phyloP scores from a whole-genome alignment of 2,888 invertebrate genomes.

The Tolmerus cingulatus region DNA sequence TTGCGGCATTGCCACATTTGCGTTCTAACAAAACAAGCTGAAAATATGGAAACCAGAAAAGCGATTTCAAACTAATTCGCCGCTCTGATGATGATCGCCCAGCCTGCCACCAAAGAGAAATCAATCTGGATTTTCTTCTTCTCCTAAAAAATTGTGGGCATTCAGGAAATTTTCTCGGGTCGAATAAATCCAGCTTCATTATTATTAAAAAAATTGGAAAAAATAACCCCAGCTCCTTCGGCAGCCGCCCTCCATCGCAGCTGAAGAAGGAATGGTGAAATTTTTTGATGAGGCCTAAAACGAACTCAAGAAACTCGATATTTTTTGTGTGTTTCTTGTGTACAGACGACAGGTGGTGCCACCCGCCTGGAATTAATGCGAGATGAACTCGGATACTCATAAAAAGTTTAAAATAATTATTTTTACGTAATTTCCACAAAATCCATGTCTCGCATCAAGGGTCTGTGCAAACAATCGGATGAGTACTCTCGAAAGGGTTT shows the following conservation, averaged over 20 bases:
- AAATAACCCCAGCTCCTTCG: background rate
- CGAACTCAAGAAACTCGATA: background rate
- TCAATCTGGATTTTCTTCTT: background rate
- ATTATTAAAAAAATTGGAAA: background rate
- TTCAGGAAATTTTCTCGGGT: background rate
- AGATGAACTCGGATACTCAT: background rate
- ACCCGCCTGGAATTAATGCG: background rate
- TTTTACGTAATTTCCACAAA: background rate
- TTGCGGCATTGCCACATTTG: background rate
- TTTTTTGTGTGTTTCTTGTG: background rate
- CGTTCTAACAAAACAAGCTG: background rate
- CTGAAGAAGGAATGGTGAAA: background rate
- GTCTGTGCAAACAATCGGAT: no score
- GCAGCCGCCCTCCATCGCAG: background rate
- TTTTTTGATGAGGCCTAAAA: background rate
- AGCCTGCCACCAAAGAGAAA: background rate
- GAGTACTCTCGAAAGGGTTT: no score
- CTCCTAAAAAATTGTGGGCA: background rate
- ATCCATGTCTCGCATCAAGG: background rate
- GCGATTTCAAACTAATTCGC: background rate
- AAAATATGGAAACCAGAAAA: background rate
- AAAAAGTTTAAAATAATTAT: background rate
- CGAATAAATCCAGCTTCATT: background rate
- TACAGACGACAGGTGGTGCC: background rate
- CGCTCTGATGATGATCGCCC: background rate